Evolutionary conservation across 2,113 vertebrate species (phyloP).

Genomic region (Neolamprologus kungweensis): DNA sequence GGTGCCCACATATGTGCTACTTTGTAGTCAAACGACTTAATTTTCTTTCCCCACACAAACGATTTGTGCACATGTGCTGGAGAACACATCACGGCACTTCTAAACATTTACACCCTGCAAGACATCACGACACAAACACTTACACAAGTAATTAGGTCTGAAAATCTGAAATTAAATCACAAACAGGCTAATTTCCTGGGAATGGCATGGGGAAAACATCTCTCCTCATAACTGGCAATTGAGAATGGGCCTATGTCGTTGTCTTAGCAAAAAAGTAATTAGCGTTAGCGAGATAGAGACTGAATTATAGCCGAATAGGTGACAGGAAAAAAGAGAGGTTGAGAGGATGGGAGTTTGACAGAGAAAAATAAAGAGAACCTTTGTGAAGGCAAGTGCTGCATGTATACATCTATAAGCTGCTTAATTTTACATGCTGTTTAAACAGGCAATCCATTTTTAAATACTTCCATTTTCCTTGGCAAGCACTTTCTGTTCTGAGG

Average conservation of each 20-base stretch:
- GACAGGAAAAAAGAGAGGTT: neutral
- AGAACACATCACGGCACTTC: neutral
- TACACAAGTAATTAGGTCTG: constrained; percentile 32
- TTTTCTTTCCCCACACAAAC: neutral
- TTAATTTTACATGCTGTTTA: constrained; percentile 42
- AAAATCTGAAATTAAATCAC: constrained; percentile 60
- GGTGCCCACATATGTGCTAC: neutral
- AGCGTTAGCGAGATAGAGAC: constrained; percentile 34
- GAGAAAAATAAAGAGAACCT: neutral
- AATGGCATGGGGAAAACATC: constrained; percentile 1
- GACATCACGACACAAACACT: neutral
- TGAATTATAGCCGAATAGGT: constrained; percentile 11
- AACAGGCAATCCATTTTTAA: constrained; percentile 36
- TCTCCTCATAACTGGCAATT: constrained; percentile 3
- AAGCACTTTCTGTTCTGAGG: neutral
- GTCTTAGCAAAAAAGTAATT: constrained; percentile 44
- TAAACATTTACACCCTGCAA: neutral
- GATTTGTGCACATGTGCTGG: neutral
- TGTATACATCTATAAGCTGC: constrained; percentile 24
- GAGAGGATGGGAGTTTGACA: neutral
- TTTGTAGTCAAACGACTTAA: neutral
- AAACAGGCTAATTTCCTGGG: constrained; percentile 33
- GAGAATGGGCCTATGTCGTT: constrained; percentile 24
- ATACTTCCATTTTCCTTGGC: constrained; percentile 5
- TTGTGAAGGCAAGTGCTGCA: constrained; percentile 10